Base-by-base conservation (phyloP, 2,888 invertebrate genomes). In the Drepanosiphum platanoidis region DNA sequence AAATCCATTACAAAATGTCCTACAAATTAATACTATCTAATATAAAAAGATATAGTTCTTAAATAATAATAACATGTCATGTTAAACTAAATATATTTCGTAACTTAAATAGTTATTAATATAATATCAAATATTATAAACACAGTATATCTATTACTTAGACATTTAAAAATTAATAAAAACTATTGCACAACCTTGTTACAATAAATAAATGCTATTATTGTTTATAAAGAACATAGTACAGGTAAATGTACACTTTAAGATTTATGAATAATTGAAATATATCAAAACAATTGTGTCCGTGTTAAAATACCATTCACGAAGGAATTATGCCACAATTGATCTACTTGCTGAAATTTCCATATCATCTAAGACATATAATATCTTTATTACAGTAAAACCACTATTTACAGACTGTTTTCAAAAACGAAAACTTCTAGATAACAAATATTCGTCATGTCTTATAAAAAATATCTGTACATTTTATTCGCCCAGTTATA, bases 141-240 rank as follows among this genome's bases (percentile, higher is more conserved):
- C 18, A 66, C 27, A 46, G 34, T 77, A 42, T 7, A 46, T 64
- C 46, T 61, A 83, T 46, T 71, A 22, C 27, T 36, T 82, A 71
- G n/a, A 64, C 5, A 81, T 66, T 46, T 36, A 27, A 52, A 66
- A 66, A 42, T 42, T 58, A 70, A 5, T 66, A 64, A 34, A 84
- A 66, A 77, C 42, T 84, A 84, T 77, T 82, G 77, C 77, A 84
- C 77, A 77, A 84, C 77, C 66, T n/a, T 22, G 13, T 75, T 75
- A 74, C 30, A 15, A 34, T 75, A 71, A 64, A 42, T 78, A 66
- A 81, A 71, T 39, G 58, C 58, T 58, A 64, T 39, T 39, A 81
- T 71, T 81, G 58, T 71, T 71, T 22, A 30, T 22, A 52, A 68
- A 80, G 9, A 52, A n/a, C 27, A 68, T 34, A 68, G 66, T 1